Evolutionary conservation across 1,140 invertebrate genomes (phyloP).

Genomic region (Zophobas atratus): DNA sequence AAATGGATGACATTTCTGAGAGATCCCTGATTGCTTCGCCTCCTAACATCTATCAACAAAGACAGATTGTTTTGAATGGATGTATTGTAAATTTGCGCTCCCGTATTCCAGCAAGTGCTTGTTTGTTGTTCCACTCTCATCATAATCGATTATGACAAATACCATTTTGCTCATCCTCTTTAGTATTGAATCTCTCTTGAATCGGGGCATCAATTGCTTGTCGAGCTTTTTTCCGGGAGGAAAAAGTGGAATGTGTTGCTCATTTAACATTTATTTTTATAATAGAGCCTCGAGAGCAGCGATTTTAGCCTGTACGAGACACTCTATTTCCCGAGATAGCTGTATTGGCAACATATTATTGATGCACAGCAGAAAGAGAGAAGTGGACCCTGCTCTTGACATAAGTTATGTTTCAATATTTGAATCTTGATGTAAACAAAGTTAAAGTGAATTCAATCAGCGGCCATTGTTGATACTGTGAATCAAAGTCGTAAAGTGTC

Average conservation of each 20-base stretch:
- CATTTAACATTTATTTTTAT: too few species aligned
- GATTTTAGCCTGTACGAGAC: too few species aligned
- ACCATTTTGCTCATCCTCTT: conserved; percentile 13
- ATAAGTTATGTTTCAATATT: neutral
- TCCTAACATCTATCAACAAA: conserved; percentile 37
- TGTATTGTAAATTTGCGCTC: conserved; percentile 31
- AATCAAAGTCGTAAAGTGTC: conserved; percentile 24
- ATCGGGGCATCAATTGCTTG: neutral
- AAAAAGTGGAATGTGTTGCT: too few species aligned
- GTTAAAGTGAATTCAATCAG: neutral
- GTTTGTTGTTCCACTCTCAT: conserved; percentile 18
- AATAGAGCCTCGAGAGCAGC: too few species aligned
- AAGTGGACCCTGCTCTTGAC: neutral
- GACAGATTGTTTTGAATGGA: conserved; percentile 23
- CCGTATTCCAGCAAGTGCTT: conserved; percentile 34
- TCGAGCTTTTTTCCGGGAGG: neutral
- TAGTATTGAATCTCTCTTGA: neutral
- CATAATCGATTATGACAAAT: conserved; percentile 30
- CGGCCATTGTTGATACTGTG: neutral
- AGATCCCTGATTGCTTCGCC: conserved; percentile 27
- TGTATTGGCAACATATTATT: too few species aligned
- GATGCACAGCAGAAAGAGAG: neutral
- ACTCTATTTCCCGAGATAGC: too few species aligned
- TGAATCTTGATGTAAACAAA: neutral
- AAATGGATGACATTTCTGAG: conserved; percentile 35